phyloP scores from a whole-genome alignment of 2,888 invertebrate species.

The Leptogaster cylindrica region DNA sequence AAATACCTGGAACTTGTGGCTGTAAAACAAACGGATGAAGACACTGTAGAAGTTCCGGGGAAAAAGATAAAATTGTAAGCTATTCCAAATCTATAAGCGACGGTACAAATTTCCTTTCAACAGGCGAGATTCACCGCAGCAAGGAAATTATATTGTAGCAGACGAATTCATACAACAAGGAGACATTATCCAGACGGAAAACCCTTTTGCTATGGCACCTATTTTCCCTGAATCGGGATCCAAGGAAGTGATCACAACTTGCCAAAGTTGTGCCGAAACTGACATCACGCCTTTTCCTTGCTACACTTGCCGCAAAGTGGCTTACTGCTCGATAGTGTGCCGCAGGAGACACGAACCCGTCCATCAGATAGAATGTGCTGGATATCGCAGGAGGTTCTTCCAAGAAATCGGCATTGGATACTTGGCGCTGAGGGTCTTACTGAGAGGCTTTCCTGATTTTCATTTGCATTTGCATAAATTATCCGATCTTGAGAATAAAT shows the following conservation, averaged over 20 bases:
- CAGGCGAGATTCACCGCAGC: slow-evolving; percentile 63
- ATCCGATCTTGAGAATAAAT: not conserved
- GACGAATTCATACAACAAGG: slow-evolving; percentile 67
- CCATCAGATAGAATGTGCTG: slow-evolving; percentile 75
- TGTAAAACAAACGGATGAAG: not conserved
- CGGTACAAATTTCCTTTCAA: slow-evolving; percentile 58
- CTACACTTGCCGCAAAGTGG: slow-evolving; percentile 66
- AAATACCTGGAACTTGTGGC: not conserved
- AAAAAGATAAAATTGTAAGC: slow-evolving; percentile 38
- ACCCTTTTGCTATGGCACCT: slow-evolving; percentile 78
- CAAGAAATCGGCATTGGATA: slow-evolving; percentile 78
- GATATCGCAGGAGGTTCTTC: slow-evolving; percentile 68
- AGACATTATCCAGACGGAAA: slow-evolving; percentile 78
- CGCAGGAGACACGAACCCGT: slow-evolving; percentile 63
- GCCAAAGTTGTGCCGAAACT: slow-evolving; percentile 73
- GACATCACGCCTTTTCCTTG: slow-evolving; percentile 71
- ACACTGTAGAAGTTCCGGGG: not conserved
- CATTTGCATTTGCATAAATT: not conserved
- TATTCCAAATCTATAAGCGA: not conserved
- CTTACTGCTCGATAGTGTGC: slow-evolving; percentile 72
- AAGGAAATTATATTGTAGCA: slow-evolving; percentile 58
- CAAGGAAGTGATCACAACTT: slow-evolving; percentile 57
- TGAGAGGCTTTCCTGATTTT: slow-evolving; percentile 60
- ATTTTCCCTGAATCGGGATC: slow-evolving; percentile 58
- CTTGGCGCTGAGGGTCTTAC: slow-evolving; percentile 72